Evolutionary conservation across 1,140 invertebrate genomes (phyloP).

Genomic region (Lordiphosa collinella): DNA sequence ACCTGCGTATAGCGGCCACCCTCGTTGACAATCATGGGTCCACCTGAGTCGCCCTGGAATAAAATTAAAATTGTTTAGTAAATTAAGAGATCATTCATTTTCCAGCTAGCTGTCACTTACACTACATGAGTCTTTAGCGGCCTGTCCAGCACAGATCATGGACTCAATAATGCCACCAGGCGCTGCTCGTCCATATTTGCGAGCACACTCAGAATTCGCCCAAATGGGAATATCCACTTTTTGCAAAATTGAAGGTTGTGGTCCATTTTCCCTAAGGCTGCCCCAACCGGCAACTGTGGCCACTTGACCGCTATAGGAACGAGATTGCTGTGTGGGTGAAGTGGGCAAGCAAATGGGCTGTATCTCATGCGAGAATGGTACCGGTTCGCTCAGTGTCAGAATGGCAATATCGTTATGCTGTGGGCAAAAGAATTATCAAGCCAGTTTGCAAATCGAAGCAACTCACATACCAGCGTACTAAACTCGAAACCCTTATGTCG

Average conservation of each 20-base stretch:
- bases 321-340: slow-evolving; percentile 79
- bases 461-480: slow-evolving; percentile 85
- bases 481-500: slow-evolving; percentile 91
- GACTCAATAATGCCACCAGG: slow-evolving; percentile 93
- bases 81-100: background rate
- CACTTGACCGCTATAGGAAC: slow-evolving; percentile 84
- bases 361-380: slow-evolving; percentile 87
- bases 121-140: slow-evolving; percentile 92
- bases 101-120: slow-evolving; percentile 81
- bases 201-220: slow-evolving; percentile 88
- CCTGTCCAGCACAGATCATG: slow-evolving; percentile 91
- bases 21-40: slow-evolving; percentile 91
- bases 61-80: slow-evolving; percentile 19
- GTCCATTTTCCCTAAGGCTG: slow-evolving; percentile 83
- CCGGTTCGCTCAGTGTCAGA: slow-evolving; percentile 88
- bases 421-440: background rate
- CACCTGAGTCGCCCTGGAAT: slow-evolving; percentile 93
- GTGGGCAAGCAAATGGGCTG: slow-evolving; percentile 90
- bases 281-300: slow-evolving; percentile 91
- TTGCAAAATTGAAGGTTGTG: slow-evolving; percentile 89
- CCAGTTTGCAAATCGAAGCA: slow-evolving; percentile 39
- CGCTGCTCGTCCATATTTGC: slow-evolving; percentile 91
- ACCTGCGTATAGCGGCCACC: slow-evolving; percentile 89
- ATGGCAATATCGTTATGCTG: slow-evolving; percentile 92
- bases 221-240: slow-evolving; percentile 92